Conservation (phyloP, 2,888 invertebrate genomes). For the Andrena marginata region DNA sequence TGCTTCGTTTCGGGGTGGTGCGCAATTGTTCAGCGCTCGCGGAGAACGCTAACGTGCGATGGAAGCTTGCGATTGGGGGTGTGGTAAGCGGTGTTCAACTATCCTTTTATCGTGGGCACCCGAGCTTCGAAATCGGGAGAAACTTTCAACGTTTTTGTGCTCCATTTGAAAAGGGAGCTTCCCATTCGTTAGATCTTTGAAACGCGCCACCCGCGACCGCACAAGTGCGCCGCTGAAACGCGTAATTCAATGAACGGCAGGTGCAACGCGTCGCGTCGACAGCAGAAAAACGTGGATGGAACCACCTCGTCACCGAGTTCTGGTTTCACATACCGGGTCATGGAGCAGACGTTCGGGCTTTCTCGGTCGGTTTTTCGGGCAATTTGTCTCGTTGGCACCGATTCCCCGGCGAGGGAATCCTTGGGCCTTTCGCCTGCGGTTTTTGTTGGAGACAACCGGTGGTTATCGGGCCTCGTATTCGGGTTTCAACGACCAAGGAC, state of each 20-base stretch:
- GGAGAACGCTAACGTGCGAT: not conserved
- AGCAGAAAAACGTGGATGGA: constrained; percentile 21
- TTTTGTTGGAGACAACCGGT: constrained; percentile 36
- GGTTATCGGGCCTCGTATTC: constrained; percentile 49
- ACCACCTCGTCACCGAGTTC: constrained; percentile 70
- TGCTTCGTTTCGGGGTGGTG: not conserved
- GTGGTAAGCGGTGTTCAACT: too few species aligned
- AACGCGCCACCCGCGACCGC: not conserved
- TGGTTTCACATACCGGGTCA: constrained; percentile 80
- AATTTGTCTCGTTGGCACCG: constrained; percentile 69
- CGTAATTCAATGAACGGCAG: constrained; percentile 47
- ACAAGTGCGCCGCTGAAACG: not conserved
- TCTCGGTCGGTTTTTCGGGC: constrained; percentile 57
- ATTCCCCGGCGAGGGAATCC: constrained; percentile 45
- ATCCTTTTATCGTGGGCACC: not conserved
- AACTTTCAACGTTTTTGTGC: too few species aligned
- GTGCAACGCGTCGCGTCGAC: constrained; percentile 25
- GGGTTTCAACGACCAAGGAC: constrained; percentile 43
- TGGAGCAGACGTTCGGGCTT: constrained; percentile 63
- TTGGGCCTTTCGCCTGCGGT: constrained; percentile 18
- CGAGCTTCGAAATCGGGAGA: too few species aligned
- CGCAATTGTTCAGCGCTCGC: not conserved
- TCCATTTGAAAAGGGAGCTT: not conserved
- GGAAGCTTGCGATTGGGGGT: not conserved
- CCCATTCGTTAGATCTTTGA: not conserved